Base-by-base conservation (phyloP, 2,888 invertebrate species). In the Polylopha cassiicola region DNA sequence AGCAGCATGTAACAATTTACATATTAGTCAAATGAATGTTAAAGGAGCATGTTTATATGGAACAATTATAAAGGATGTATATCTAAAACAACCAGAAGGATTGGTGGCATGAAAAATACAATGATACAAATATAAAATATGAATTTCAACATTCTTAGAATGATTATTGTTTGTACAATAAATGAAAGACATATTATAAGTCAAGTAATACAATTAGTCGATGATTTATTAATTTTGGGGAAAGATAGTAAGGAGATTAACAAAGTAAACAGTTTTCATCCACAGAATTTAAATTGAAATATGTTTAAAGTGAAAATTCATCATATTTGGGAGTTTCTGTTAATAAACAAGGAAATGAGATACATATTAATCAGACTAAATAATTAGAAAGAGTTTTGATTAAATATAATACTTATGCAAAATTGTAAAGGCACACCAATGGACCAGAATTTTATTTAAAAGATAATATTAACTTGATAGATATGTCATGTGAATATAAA, bases 151-250 rank as follows among this genome's bases (percentile, higher is more conserved):
- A 43, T 3, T 46, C 44, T 7, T 6, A 37, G 2, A 38, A 43
- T 41, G 49, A 47, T 8, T 43, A 41, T 20, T 46, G 44, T 31
- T 28, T 49, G 20, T 49, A 32, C 32, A 37, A 0, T 5, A 43
- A 45, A 10, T 39, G 26, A 2, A 20, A 39, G 15, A 5, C 31
- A 16, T 46, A 46, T 31, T 2, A n/a, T n/a, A n/a, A n/a, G n/a
- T n/a, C n/a, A n/a, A n/a, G n/a, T 48, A 30, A 21, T 51, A n/a
- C 18, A 48, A 11, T 48, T 43, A 43, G 48, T 51, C 1, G 51
- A 51, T 36, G 51, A 51, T 29, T 16, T 51, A 11, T 26, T 48
- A 3, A 31, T 47, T 24, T 6, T 43, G 6, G 34, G 38, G 15
- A 16, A 11, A 3, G 21, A 37, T 30, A 1, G 13, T 6, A 24